phyloP scores from a whole-genome alignment of 2,888 invertebrate genomes.

The Netelia melanura region DNA sequence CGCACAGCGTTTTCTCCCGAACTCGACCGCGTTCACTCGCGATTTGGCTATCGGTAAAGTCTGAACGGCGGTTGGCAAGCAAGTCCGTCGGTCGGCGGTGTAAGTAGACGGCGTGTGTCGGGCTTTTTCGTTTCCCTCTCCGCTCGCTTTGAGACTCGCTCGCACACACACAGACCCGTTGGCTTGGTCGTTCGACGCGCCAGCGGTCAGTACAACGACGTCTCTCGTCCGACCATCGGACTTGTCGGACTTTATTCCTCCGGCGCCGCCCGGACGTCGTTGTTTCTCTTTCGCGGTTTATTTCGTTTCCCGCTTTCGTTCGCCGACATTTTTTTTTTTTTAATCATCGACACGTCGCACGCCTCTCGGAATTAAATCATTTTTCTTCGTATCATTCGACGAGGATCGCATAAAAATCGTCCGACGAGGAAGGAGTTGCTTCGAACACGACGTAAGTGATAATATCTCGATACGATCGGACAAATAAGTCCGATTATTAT shows the following conservation, averaged over 20 bases:
- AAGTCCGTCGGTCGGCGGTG: conserved; percentile 4
- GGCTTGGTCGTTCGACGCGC: conserved; percentile 40
- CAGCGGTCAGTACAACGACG: conserved; percentile 61
- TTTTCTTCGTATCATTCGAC: conserved; percentile 2
- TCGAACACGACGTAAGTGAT: conserved; percentile 29
- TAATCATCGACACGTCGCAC: conserved; percentile 14
- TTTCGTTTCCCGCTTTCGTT: conserved; percentile 4
- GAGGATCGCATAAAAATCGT: conserved; percentile 32
- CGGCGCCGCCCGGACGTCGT: conserved; percentile 51
- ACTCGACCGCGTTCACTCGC: conserved; percentile 26
- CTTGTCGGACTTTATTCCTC: conserved; percentile 51
- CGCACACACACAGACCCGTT: conserved; percentile 13
- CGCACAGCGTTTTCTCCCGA: conserved; percentile 17
- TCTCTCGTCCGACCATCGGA: conserved; percentile 65
- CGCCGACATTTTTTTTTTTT: neutral
- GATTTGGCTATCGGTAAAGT: conserved; percentile 11
- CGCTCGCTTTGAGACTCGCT: neutral
- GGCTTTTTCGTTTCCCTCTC: conserved; percentile 15
- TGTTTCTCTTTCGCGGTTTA: conserved; percentile 17
- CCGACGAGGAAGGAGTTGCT: neutral
- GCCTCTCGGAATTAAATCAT: conserved; percentile 2
- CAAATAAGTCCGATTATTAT: neutral
- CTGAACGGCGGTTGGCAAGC: conserved; percentile 29
- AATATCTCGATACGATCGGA: neutral
- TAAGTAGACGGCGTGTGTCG: neutral